Base-by-base conservation (phyloP, 2,888 invertebrate species). In the Drosophila anomalata region DNA sequence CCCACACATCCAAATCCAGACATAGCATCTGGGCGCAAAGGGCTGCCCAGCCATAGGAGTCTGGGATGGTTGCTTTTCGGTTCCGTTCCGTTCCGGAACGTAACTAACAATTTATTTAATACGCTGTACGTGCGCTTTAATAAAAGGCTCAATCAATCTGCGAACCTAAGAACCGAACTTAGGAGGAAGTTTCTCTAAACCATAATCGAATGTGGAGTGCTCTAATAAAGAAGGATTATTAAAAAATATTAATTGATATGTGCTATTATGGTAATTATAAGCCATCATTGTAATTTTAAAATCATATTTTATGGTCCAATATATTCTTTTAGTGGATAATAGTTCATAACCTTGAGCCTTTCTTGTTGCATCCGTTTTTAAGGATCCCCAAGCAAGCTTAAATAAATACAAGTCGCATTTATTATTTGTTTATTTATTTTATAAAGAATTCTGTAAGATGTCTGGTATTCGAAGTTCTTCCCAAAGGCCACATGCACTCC, bases 91-190 rank as follows among this genome's bases (percentile, higher is more conserved):
- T 72, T 73, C 82, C 67, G 73, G 65, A 76, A 89, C 88, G 88
- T 90, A 90, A 89, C 87, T 90, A 88, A 90, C 89, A 90, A 90
- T 90, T 90, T 90, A 89, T 90, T 90, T 90, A 90, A 90, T 90
- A 88, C 79, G 88, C 79, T 79, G 80, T 89, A 90, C 90, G 90
- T 90, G 90, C 88, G 87, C 81, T 79, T 89, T 86, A 87, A 85
- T 88, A 87, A 79, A 88, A 78, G 77, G 85, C 85, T 87, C 81
- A 83, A 88, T 84, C 89, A 87, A 84, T 84, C 83, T 88, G 89
- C 51, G 69, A 54, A 36, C 68, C 70, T 55, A 68, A 69, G 68
- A 85, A 59, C 86, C 57, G 56, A 69, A 39, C 75, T 50, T 14
- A 50, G 39, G 29, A 56, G 60, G 60, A 50, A 65, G 55, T 48